Evolutionary conservation across 2,888 invertebrate species (phyloP).

Genomic region (Pollenia amentaria): DNA sequence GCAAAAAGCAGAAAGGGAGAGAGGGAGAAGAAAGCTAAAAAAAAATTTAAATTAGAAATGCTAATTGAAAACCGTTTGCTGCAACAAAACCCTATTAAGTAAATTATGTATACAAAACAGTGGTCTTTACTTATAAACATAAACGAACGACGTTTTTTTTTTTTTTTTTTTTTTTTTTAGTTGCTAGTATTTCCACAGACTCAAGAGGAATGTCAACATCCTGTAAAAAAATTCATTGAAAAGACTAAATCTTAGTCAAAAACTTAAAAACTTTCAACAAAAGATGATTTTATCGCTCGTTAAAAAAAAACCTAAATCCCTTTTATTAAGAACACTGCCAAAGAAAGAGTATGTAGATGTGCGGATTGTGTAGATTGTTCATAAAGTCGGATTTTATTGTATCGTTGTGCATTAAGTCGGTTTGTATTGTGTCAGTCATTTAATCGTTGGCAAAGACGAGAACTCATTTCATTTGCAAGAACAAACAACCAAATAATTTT

Average conservation of each 20-base stretch:
- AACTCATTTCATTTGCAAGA: conserved; percentile 63
- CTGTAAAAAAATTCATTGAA: too few relatives aligned
- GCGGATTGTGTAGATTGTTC: conserved; percentile 76
- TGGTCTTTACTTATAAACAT: too few relatives aligned
- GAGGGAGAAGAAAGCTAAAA: background rate
- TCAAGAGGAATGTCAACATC: too few relatives aligned
- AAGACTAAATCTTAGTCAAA: too few relatives aligned
- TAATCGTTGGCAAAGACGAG: conserved; percentile 1
- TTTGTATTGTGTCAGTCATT: conserved; percentile 62
- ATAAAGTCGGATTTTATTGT: background rate
- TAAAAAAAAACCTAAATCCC: too few relatives aligned
- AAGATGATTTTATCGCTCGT: too few relatives aligned
- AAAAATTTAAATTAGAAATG: conserved; percentile 68
- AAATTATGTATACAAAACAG: conserved; percentile 24
- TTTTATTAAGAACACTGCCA: background rate
- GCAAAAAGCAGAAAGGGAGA: background rate
- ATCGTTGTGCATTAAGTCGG: conserved; percentile 40
- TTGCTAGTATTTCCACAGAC: too few relatives aligned
- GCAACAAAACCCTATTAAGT: conserved; percentile 27
- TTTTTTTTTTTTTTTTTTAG: too few relatives aligned
- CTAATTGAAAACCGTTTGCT: conserved; percentile 79
- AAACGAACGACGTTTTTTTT: too few relatives aligned
- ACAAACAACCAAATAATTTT: conserved; percentile 35
- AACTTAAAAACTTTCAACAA: too few relatives aligned
- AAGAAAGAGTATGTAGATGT: conserved; percentile 40